Percentiles rank a stretch among this genome's conserved stretches.
Evolutionary conservation across 1,140 invertebrate genomes (phyloP).

Genomic region (Habropoda laboriosa): DNA sequence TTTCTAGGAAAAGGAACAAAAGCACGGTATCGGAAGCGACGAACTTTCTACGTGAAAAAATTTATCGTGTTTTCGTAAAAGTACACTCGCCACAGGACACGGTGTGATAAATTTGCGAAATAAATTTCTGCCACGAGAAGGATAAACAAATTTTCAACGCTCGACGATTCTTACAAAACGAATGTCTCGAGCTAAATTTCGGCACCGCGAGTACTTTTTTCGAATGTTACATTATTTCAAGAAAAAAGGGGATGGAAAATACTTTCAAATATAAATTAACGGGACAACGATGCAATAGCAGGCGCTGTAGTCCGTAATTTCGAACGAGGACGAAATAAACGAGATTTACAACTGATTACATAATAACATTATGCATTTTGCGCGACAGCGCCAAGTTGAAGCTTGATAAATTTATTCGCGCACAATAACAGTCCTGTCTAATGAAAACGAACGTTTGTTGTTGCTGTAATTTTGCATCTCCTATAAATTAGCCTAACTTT

Average conservation of each 20-base stretch:
- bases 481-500: not conserved
- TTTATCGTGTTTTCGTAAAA: not conserved
- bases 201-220: too few relatives aligned
- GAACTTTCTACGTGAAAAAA: not conserved
- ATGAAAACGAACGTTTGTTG: not conserved
- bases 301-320: conserved; percentile 7
- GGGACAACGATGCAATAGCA: not conserved
- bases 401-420: not conserved
- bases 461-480: not conserved
- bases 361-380: conserved; percentile 25
- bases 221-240: too few relatives aligned
- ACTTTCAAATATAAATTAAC: not conserved
- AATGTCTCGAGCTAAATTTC: not conserved
- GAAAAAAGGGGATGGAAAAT: not conserved
- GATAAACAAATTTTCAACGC: conserved; percentile 24
- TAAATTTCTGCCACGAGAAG: not conserved
- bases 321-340: conserved; percentile 1
- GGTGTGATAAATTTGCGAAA: not conserved
- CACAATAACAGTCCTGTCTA: not conserved
- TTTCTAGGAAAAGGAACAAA: not conserved
- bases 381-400: not conserved
- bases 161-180: not conserved
- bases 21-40: not conserved
- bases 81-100: not conserved
- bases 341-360: conserved; percentile 26